Conservation (phyloP, 2,797 vertebrate genomes). For the Menidia menidia region DNA sequence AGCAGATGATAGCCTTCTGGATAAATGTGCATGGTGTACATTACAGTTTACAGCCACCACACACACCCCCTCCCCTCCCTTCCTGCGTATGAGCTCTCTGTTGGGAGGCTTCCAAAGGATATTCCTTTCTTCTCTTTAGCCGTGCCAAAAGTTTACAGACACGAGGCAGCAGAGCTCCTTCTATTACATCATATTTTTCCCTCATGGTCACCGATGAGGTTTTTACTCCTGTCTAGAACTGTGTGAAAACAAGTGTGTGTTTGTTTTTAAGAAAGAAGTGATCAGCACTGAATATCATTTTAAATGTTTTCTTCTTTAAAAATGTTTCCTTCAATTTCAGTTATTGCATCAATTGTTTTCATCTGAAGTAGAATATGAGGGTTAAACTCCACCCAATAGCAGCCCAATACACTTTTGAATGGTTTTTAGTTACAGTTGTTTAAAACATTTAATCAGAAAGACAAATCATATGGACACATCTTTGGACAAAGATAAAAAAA, state of each 20-base stretch:
- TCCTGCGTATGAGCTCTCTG: conserved; percentile 44
- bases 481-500: conserved; percentile 2
- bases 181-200: conserved; percentile 76
- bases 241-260: conserved; percentile 20
- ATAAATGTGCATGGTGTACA: conserved; percentile 56
- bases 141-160: conserved; percentile 68
- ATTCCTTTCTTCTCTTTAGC: conserved; percentile 66
- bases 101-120: conserved; percentile 73
- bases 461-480: neutral
- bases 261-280: neutral
- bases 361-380: conserved; percentile 7
- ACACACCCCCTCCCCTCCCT: conserved; percentile 7
- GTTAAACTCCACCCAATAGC: neutral
- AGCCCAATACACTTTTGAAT: neutral
- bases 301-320: conserved; percentile 27
- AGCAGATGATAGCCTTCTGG: conserved; percentile 43
- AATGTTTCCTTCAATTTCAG: conserved; percentile 9
- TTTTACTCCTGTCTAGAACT: conserved; percentile 30
- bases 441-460: neutral
- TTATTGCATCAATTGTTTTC: conserved; percentile 20
- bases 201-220: conserved; percentile 53
- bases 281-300: conserved; percentile 15
- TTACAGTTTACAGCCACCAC: conserved; percentile 49
- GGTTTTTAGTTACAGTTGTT: neutral
- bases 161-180: conserved; percentile 62